A percentile compares a stretch with the other conserved stretches of the same genome.
phyloP scores from a whole-genome alignment of 2,113 vertebrate species.

The Sterrhoptilus dennistouni region DNA sequence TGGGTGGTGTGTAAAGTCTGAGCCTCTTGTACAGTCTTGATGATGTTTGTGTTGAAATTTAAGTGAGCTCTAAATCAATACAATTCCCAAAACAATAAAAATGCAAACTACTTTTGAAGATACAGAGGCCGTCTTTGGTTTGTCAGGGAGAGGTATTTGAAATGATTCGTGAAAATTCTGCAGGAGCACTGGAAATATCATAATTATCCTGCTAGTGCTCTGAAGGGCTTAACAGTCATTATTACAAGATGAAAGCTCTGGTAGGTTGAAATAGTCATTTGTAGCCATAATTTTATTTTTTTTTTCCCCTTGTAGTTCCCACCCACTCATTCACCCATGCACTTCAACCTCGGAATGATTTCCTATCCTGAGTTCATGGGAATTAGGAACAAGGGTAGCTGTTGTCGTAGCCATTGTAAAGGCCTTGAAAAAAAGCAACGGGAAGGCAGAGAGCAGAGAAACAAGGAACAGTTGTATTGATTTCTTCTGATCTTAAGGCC shows the following conservation, averaged over 20 bases:
- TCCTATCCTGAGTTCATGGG: constrained; percentile 68
- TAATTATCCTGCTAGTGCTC: constrained; percentile 12
- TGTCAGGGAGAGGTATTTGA: neutral
- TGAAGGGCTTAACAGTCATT: constrained; percentile 15
- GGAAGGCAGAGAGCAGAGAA: neutral
- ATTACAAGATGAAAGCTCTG: constrained; percentile 58
- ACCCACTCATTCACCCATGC: constrained; percentile 50
- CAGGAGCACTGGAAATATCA: neutral
- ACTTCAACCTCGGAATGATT: constrained; percentile 48
- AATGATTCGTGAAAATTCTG: neutral
- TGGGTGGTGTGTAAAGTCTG: neutral
- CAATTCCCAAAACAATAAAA: neutral
- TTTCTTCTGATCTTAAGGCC: constrained; percentile 51
- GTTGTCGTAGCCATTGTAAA: constrained; percentile 46
- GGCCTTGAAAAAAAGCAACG: neutral
- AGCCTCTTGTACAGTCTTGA: neutral
- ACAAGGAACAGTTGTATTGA: constrained; percentile 24
- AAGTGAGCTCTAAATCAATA: neutral
- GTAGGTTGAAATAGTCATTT: constrained; percentile 52
- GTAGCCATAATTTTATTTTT: neutral
- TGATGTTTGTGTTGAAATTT: neutral
- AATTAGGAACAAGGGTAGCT: constrained; percentile 53
- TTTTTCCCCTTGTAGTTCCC: neutral
- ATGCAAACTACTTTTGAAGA: neutral
- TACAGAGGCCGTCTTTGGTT: neutral